Conservation (phyloP, 2,888 invertebrate genomes). For the Microctonus aethiopoides region DNA sequence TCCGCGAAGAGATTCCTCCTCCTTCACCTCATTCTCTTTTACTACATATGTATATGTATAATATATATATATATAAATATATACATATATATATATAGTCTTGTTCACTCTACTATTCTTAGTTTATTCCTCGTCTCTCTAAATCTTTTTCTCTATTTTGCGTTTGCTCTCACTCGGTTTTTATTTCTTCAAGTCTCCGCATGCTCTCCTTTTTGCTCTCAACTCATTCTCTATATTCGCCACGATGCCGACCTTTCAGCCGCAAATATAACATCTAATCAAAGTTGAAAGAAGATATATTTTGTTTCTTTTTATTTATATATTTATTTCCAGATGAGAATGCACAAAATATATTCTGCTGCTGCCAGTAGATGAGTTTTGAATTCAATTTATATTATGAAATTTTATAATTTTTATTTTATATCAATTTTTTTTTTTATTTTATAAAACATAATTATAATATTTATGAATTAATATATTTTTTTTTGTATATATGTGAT, state of each 20-base stretch:
- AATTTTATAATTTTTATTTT: background rate
- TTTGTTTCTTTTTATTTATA: conserved; percentile 4
- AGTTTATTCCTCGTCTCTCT: background rate
- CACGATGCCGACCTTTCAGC: conserved; percentile 1
- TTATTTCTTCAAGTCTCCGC: background rate
- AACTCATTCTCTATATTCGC: background rate
- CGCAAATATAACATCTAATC: conserved; percentile 23
- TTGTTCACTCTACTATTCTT: background rate
- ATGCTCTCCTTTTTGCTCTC: background rate
- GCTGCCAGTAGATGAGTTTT: background rate
- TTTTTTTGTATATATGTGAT: too few species aligned
- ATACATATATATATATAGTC: too few species aligned
- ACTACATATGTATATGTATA: background rate
- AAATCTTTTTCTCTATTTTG: background rate
- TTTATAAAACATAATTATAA: too few species aligned
- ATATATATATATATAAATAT: background rate
- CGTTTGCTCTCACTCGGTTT: conserved; percentile 1
- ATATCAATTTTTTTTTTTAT: too few species aligned
- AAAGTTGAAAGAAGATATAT: conserved; percentile 10
- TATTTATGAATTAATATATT: too few species aligned
- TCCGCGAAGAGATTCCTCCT: conserved; percentile 51
- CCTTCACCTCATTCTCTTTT: conserved; percentile 24
- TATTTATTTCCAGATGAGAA: conserved; percentile 7
- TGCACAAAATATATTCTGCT: conserved; percentile 1
- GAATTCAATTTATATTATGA: background rate